phyloP scores from a whole-genome alignment of 2,113 vertebrate species.

The Pelodiscus sinensis region DNA sequence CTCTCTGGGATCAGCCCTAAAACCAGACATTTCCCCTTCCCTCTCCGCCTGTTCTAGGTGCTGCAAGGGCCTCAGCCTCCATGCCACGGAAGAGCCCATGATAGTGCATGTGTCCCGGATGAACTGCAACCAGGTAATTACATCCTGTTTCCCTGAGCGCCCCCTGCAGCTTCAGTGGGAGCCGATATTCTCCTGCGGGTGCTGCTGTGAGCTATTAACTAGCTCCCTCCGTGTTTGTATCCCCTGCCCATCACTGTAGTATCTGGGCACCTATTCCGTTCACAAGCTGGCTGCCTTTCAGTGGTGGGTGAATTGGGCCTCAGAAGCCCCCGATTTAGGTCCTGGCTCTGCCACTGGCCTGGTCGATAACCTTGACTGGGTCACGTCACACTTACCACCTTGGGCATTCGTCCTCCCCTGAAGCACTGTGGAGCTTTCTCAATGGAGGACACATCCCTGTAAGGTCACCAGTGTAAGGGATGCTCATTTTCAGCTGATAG shows the following conservation, averaged over 20 bases:
- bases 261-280: background rate
- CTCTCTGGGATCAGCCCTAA: background rate
- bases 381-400: too few relatives aligned
- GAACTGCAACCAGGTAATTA: background rate
- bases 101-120: fast-evolving
- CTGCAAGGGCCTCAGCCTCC: fast-evolving
- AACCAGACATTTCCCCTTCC: background rate
- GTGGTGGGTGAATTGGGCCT: background rate
- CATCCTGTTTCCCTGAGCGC: background rate
- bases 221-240: background rate
- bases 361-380: too few relatives aligned
- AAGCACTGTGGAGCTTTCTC: background rate
- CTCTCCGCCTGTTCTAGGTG: background rate
- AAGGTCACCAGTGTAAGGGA: background rate
- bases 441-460: background rate
- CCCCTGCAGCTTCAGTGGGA: background rate
- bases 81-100: fast-evolving
- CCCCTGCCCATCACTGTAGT: background rate
- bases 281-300: background rate
- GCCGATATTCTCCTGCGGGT: background rate
- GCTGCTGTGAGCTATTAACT: too few relatives aligned
- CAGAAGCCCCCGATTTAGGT: too few relatives aligned
- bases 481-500: background rate
- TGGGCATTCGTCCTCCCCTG: background rate
- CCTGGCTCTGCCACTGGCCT: too few relatives aligned